Evolutionary conservation across 2,113 vertebrate species (phyloP).

Genomic region (Callipepla californica): DNA sequence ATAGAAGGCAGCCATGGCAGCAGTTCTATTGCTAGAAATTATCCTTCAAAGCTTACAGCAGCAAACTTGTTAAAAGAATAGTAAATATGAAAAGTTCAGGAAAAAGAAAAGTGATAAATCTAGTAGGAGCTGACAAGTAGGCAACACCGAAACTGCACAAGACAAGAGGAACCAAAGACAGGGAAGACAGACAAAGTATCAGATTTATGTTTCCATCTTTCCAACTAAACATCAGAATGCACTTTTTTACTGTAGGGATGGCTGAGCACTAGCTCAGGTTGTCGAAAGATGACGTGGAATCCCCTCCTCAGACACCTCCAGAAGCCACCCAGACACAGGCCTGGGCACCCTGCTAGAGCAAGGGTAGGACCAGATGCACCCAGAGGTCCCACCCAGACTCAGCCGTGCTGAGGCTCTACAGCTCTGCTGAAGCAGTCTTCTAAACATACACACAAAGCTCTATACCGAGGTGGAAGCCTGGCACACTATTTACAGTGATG

Average conservation of each 20-base stretch:
- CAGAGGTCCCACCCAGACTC: neutral
- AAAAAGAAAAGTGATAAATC: neutral
- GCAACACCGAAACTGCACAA: neutral
- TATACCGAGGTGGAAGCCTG: neutral
- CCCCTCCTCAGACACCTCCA: neutral
- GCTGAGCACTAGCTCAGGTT: neutral
- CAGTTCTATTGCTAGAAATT: neutral
- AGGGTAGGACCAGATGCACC: neutral
- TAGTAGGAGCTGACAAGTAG: neutral
- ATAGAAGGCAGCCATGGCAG: neutral
- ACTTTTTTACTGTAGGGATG: neutral
- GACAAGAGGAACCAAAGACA: rapidly evolving
- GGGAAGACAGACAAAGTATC: neutral
- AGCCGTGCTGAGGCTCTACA: neutral
- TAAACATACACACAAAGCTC: neutral
- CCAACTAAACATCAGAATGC: neutral
- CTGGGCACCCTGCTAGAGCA: neutral
- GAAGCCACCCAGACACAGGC: neutral
- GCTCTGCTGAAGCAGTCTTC: neutral
- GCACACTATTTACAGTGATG: neutral
- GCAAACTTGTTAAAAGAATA: neutral
- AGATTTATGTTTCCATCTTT: neutral
- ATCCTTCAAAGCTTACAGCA: neutral
- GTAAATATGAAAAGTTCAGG: neutral
- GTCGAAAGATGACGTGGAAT: neutral